Evolutionary conservation across 2,888 invertebrate genomes (phyloP).

Genomic region (Andrena minutula): DNA sequence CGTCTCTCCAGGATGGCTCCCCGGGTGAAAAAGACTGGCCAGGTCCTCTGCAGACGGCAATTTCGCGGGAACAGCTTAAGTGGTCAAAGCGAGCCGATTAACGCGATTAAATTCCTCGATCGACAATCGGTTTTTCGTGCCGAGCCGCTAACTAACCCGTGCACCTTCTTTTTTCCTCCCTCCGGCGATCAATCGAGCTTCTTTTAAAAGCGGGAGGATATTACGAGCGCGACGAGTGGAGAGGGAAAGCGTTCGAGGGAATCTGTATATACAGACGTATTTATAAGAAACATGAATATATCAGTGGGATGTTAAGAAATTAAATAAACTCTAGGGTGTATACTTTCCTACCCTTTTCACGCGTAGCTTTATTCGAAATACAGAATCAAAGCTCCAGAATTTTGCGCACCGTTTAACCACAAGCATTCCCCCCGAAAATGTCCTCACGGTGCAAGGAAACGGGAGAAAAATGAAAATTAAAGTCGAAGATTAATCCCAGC

Average conservation of each 20-base stretch:
- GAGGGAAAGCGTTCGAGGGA: too few species aligned
- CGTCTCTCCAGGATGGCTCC: slow-evolving; percentile 8
- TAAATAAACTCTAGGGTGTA: too few species aligned
- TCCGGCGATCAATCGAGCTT: neutral
- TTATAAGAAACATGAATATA: too few species aligned
- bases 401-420: neutral
- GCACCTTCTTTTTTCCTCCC: neutral
- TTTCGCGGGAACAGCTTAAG: slow-evolving; percentile 25
- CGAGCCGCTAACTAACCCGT: neutral
- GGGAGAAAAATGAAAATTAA: slow-evolving; percentile 9
- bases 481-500: slow-evolving; percentile 19
- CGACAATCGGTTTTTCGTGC: slow-evolving; percentile 20
- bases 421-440: neutral
- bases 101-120: slow-evolving; percentile 40
- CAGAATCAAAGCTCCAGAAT: too few species aligned
- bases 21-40: slow-evolving; percentile 2
- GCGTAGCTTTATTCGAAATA: too few species aligned
- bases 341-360: too few species aligned
- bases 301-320: too few species aligned
- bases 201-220: neutral
- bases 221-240: too few species aligned
- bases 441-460: neutral
- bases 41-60: slow-evolving; percentile 15
- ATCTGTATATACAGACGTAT: too few species aligned
- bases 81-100: slow-evolving; percentile 37